These are phyloP conservation scores for Jaculus jaculus DNA, from an alignment of 2,113 vertebrate genomes.

Conservation along the genomic window DNA sequence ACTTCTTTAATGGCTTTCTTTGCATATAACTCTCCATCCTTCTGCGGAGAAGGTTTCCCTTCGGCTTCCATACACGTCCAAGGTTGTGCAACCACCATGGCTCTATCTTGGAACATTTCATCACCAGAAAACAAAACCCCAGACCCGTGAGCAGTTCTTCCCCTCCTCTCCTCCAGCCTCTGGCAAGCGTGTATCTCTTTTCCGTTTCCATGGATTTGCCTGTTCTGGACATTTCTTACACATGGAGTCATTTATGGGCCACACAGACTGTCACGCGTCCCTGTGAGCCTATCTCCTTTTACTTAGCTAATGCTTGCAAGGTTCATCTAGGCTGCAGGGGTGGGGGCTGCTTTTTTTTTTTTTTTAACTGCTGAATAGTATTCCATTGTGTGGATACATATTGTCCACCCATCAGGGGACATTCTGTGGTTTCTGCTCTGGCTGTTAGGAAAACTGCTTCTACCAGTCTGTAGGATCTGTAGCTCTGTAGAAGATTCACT, in stretches of 20 bases:
- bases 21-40: neutral
- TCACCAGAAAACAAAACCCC: neutral
- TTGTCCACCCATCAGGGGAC: neutral
- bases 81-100: neutral
- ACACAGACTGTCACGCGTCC: neutral
- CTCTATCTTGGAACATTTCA: neutral
- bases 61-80: neutral
- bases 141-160: neutral
- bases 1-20: neutral
- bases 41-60: no score
- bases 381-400: neutral
- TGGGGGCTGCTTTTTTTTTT: neutral
- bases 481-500: neutral
- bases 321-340: neutral
- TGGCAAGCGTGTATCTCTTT: neutral
- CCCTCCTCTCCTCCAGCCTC: neutral
- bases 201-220: neutral
- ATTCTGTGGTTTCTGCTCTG: neutral
- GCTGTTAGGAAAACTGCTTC: neutral
- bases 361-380: neutral
- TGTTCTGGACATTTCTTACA: neutral
- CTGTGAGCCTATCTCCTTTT: neutral
- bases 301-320: fast-evolving
- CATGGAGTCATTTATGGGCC: neutral
- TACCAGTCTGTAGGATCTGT: neutral